Evolutionary conservation across 2,888 invertebrate genomes (phyloP).

Genomic region (Pseudococcus jackbeardsleyi): DNA sequence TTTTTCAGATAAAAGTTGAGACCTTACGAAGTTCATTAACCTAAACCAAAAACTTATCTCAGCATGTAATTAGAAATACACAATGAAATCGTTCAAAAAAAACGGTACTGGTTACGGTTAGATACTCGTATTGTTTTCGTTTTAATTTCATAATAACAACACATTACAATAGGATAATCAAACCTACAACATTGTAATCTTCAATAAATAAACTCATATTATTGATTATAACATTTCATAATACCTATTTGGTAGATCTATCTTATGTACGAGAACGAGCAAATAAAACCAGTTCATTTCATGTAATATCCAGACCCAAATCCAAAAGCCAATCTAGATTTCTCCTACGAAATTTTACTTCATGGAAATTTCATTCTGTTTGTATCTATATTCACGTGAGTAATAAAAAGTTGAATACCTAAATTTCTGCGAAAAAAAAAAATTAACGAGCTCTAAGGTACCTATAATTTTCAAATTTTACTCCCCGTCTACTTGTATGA

Average conservation of each 20-base stretch:
- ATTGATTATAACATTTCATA: background rate
- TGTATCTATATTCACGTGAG: background rate
- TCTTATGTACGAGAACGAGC: background rate
- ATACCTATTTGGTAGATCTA: background rate
- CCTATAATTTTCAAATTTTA: background rate
- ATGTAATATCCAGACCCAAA: background rate
- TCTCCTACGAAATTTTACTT: background rate
- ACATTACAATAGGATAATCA: background rate
- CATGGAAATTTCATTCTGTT: background rate
- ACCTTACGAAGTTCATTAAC: background rate
- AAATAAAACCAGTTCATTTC: background rate
- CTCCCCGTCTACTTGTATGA: background rate
- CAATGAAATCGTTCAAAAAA: background rate
- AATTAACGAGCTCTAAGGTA: background rate
- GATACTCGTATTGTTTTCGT: slow-evolving; percentile 6
- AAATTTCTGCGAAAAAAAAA: background rate
- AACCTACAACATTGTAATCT: background rate
- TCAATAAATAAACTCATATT: background rate
- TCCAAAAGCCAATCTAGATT: background rate
- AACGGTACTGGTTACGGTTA: slow-evolving; percentile 5
- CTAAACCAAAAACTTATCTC: background rate
- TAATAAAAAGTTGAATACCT: background rate
- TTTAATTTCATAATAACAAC: background rate
- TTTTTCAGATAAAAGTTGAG: background rate
- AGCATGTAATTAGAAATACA: background rate